Evolutionary conservation across 1,140 invertebrate genomes (phyloP), one percentile per base, ranked within the genome.

Genomic region (Mycetomoellerius zeteki): DNA sequence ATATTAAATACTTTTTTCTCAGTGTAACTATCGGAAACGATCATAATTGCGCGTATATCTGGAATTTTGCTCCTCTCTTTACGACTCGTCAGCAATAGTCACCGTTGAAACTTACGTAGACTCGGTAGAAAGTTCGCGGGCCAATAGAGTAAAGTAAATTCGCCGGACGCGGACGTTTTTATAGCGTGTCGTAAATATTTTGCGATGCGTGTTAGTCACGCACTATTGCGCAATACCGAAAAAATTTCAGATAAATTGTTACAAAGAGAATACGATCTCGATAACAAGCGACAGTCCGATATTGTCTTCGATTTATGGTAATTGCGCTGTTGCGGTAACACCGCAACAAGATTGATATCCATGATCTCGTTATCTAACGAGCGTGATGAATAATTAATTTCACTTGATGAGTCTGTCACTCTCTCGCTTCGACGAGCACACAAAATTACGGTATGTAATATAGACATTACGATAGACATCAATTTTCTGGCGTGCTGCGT

Each of bases 41-140:
- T 6, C 52, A 21, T 58, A 47, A 82, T 60, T 58, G 52, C 27
- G 12, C 12, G 0, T 16, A 16, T 72, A 54, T 52, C 1, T 43
- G 75, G 0, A 21, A 10, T 76, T 30, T 77, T 24, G 30, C 43
- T 27, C 27, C 1, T 21, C 27, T 47, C 69, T 88, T 89, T 77
- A 88, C 67, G 82, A 86, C 73, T 58, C 62, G 86, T 82, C 50
- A 82, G 58, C 78, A 82, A 89, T 82, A 77, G 64, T 58, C 43
- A 84, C 58, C n/a, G 52, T 12, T 64, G 64, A 82, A 71, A 21
- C 73, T 89, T 80, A 86, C 64, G 19, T 19, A 43, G 81, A 60
- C 24, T 85, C 12, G 50, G 65, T 43, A 16, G 27, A 52, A 84
- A 85, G n/a, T 90, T 77, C 14, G 64, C 71, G 65, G 16, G 8